Base-by-base conservation (phyloP, 2,113 vertebrate genomes). In the Montifringilla adamsi region DNA sequence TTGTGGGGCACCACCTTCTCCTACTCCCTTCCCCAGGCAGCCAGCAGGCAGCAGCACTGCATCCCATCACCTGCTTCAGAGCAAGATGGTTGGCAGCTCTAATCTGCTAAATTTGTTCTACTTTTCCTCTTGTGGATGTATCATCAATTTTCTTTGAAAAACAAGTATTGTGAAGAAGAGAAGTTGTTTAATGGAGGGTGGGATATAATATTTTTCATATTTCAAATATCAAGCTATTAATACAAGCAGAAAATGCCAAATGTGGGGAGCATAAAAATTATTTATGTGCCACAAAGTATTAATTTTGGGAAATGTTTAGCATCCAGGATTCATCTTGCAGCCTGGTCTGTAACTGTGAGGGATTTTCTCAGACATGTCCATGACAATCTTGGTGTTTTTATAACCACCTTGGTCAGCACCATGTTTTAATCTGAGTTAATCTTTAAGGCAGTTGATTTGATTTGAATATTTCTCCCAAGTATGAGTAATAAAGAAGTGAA, bases 1-100 rank as follows among this genome's bases (percentile, higher is more conserved):
- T 11, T 33, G 15, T 10, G 10, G 7, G 37, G 23, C 55, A 62
- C 7, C 41, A 15, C n/a, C 21, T 69, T 73, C 31, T 47, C 17
- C 55, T 53, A 7, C 15, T 68, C 3, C 28, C 18, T 35, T 43
- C 23, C 23, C 10, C n/a, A 53, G 15, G 55, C 6, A 79, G 37
- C 37, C 58, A 35, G 37, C n/a, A 39, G 66, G 15, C 35, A 74
- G 15, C 35, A 74, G 22, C 5, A 2, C 55, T 74, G 2, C 1
- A 1, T 18, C 31, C 31, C 3, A 0, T 37, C 21, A 7, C 1
- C 0, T 7, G 28, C 15, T 41, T 30, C 55, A 59, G n/a, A 50
- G n/a, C 39, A 87, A 56, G 44, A 14, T 35, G n/a, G 35, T 10
- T 64, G 28, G 23, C 33, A 64, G 41, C 58, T 69, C 58, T 79